Conservation (phyloP, 2,797 vertebrate genomes). For the Alouatta caraya region DNA sequence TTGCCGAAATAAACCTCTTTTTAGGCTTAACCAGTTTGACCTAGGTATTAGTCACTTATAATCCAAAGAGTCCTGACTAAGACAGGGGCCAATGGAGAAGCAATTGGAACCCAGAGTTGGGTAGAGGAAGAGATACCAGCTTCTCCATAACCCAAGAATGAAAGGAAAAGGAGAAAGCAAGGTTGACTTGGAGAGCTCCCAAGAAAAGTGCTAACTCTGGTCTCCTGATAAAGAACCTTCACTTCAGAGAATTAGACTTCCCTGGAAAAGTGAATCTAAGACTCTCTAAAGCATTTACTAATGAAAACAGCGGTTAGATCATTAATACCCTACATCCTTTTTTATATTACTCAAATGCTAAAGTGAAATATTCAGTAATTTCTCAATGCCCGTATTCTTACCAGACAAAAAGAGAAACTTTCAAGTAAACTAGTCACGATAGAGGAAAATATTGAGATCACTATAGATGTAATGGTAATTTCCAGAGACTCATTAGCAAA, state of each 20-base stretch:
- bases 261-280: background rate
- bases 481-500: conserved; percentile 60
- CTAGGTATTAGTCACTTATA: background rate
- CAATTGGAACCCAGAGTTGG: background rate
- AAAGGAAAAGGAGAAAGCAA: background rate
- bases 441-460: conserved; percentile 43
- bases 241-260: background rate
- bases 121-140: background rate
- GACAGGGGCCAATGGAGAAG: background rate
- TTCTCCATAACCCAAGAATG: background rate
- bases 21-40: conserved; percentile 6
- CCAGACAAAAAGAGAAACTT: background rate
- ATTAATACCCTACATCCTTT: background rate
- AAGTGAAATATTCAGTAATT: conserved; percentile 42
- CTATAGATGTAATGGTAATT: conserved; percentile 45
- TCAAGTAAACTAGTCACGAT: background rate
- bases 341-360: background rate
- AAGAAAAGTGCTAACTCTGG: background rate
- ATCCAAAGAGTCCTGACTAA: background rate
- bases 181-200: background rate
- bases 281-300: background rate
- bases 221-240: background rate
- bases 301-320: background rate
- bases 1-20: background rate
- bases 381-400: background rate